Conservation (phyloP, 1,140 invertebrate genomes). For the Gonatopus flavifemur region DNA sequence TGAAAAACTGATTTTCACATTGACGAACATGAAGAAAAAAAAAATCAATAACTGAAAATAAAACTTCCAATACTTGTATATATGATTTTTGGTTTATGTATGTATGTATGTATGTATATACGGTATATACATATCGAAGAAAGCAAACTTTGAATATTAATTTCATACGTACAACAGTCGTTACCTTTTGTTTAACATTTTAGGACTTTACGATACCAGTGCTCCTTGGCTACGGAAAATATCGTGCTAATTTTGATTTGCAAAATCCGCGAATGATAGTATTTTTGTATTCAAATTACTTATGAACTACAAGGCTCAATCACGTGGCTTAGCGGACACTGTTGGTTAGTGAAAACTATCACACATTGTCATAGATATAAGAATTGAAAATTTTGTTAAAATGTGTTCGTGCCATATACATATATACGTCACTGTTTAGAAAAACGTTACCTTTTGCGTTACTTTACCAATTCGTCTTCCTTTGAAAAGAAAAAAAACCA, state of each 20-base stretch:
- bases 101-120: background rate
- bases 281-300: slow-evolving; percentile 23
- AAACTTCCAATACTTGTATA: too few relatives aligned
- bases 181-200: too few relatives aligned
- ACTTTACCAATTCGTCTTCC: too few relatives aligned
- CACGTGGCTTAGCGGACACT: slow-evolving; percentile 27
- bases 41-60: slow-evolving; percentile 1
- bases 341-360: slow-evolving; percentile 27
- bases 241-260: slow-evolving; percentile 19
- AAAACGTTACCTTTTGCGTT: too few relatives aligned
- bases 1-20: too few relatives aligned
- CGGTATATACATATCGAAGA: background rate
- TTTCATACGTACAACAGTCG: too few relatives aligned
- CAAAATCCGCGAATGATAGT: slow-evolving; percentile 18
- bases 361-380: slow-evolving; percentile 27
- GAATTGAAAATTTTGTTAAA: slow-evolving; percentile 27
- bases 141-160: background rate
- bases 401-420: too few relatives aligned
- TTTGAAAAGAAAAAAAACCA: too few relatives aligned
- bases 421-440: too few relatives aligned
- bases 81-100: too few relatives aligned
- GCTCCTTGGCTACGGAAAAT: slow-evolving; percentile 14
- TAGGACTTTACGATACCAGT: slow-evolving; percentile 8
- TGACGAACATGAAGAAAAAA: slow-evolving; percentile 14
- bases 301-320: slow-evolving; percentile 37